phyloP scores from a whole-genome alignment of 1,140 invertebrate species.

The Trachymyrmex septentrionalis region DNA sequence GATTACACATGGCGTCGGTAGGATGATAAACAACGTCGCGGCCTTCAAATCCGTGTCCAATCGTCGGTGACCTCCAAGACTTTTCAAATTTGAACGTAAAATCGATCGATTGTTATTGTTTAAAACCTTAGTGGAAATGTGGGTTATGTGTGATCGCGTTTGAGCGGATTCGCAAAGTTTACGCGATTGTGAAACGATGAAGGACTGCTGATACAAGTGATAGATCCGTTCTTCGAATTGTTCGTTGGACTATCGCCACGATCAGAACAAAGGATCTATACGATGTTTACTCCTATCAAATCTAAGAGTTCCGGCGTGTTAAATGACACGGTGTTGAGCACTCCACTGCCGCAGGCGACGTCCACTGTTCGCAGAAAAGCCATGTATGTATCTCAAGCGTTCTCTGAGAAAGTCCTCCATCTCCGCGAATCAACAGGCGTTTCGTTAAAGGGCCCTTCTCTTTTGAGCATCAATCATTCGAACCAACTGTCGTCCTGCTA shows the following conservation, averaged over 20 bases:
- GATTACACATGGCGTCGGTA: not conserved
- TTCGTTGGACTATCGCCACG: not conserved
- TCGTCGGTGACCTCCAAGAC: conserved; percentile 41
- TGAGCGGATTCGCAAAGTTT: not conserved
- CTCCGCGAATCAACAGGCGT: not conserved
- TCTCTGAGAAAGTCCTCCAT: not conserved
- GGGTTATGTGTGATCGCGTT: not conserved
- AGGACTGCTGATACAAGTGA: not conserved
- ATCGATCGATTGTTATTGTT: conserved; percentile 70
- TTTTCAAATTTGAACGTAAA: conserved; percentile 75
- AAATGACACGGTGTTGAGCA: conserved; percentile 77
- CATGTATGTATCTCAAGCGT: conserved; percentile 57
- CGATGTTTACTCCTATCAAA: conserved; percentile 68
- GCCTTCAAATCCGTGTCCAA: conserved; percentile 42
- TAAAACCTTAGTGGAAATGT: not conserved
- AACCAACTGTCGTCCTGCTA: not conserved
- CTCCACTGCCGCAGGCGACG: conserved; percentile 80
- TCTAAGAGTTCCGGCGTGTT: conserved; percentile 51
- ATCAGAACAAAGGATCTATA: conserved; percentile 18
- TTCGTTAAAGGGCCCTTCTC: not conserved
- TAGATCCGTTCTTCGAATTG: not conserved
- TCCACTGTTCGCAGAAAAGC: conserved; percentile 80
- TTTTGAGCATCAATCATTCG: not conserved
- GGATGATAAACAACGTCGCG: conserved; percentile 25
- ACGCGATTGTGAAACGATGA: not conserved